These are phyloP conservation scores for Dugesia japonica DNA, from an alignment of 2,888 invertebrate species.

Conservation along the genomic window DNA sequence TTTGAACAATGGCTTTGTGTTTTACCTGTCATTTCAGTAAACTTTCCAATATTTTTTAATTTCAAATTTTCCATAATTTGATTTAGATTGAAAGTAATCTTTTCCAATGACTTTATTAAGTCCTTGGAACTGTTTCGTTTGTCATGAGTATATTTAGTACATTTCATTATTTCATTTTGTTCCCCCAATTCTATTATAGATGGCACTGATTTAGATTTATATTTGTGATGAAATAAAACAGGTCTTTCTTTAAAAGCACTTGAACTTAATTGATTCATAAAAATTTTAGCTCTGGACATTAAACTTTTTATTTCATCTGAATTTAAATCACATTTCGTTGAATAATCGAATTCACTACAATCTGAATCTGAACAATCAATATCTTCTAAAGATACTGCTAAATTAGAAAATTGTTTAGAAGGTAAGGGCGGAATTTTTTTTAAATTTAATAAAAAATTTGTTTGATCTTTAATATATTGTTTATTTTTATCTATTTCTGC, in stretches of 20 bases:
- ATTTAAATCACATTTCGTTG: not conserved
- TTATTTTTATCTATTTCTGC: not conserved
- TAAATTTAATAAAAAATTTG: not conserved
- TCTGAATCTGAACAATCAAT: not conserved
- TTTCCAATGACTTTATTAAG: not conserved
- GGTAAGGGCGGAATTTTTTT: not conserved
- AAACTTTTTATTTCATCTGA: not conserved
- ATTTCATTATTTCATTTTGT: too few relatives aligned
- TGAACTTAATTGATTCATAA: not conserved
- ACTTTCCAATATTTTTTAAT: not conserved
- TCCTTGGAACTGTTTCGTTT: not conserved
- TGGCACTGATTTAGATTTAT: not conserved
- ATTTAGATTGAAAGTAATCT: not conserved
- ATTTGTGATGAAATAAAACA: too few relatives aligned
- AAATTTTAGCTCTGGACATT: not conserved
- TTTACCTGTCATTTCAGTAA: too few relatives aligned
- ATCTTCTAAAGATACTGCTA: conserved; percentile 25
- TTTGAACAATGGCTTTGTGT: too few relatives aligned
- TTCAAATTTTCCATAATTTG: not conserved
- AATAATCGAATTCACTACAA: not conserved
- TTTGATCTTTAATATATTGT: not conserved
- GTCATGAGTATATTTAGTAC: too few relatives aligned
- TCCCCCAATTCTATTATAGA: not conserved
- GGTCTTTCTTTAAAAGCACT: not conserved
- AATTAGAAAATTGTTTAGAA: conserved; percentile 25